phyloP scores from a whole-genome alignment of 2,888 invertebrate genomes.

The Nephrotoma appendiculata region DNA sequence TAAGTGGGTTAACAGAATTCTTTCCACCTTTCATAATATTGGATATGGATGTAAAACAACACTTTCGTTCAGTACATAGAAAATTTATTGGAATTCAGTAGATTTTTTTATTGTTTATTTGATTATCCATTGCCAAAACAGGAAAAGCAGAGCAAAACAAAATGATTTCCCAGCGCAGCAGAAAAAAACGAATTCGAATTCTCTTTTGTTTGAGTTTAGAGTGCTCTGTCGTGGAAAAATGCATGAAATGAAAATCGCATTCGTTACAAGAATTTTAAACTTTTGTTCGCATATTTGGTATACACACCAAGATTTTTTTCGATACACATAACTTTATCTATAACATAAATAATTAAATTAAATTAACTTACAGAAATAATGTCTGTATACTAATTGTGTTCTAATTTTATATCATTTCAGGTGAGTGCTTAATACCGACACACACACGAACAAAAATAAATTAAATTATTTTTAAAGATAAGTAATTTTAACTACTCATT shows the following conservation, averaged over 20 bases:
- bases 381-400: background rate
- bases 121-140: background rate
- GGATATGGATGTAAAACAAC: background rate
- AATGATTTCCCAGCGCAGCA: background rate
- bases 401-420: background rate
- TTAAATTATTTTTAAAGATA: background rate
- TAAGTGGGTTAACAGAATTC: background rate
- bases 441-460: background rate
- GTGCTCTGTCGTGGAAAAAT: background rate
- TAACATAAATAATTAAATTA: background rate
- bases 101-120: background rate
- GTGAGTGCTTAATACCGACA: background rate
- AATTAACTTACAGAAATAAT: background rate
- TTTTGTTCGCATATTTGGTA: background rate
- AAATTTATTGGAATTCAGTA: background rate
- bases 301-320: background rate
- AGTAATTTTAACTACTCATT: background rate
- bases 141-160: background rate
- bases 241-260: background rate
- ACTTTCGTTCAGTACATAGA: background rate
- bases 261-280: background rate
- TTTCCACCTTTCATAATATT: background rate
- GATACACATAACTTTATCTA: background rate
- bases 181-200: background rate
- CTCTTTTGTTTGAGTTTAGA: background rate